Base-by-base conservation (phyloP, 2,113 vertebrate genomes). In the Benitochromis conjunctus region DNA sequence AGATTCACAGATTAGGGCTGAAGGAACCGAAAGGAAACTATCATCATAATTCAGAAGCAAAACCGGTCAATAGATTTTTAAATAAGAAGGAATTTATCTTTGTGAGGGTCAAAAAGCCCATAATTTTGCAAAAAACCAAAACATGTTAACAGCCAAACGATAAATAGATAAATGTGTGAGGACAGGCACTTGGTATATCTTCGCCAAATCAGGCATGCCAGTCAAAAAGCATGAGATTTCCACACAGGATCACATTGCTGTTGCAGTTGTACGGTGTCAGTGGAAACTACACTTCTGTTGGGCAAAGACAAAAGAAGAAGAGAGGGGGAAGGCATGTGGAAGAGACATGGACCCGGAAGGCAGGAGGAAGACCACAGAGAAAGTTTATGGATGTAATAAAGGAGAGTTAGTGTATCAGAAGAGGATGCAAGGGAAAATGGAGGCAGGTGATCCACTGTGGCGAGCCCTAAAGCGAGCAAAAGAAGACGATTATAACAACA, bases 251-350 rank as follows among this genome's bases (percentile, higher is more conserved):
- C 60, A 64, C 3, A 38, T 3, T 38, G 2, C 19, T 64, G 34
- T 13, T 38, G 34, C 4, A 64, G 0, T 21, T 38, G 60, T 2
- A 64, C 10, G 0, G 34, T 38, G 60, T 21, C 60, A 3, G 19
- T 64, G 19, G 19, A 38, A 64, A 38, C 19, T 38, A 64, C 19
- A 64, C 60, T 38, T 38, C 34, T 64, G 60, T 19, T 64, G 34
- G 2, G 60, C 19, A 64, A 64, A 64, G 60, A 64, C 60, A 38
- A 38, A 64, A 36, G 18, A 38, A 38, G 60, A 64, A 19, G 19
- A 38, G 10, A 38, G 19, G 18, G 31, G 19, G 19, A 21, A 64
- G 34, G 19, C 4, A 64, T 64, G 19, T 38, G 60, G 60, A 19
- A 64, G 60, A 64, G 34, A 38, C 19, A 64, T 21, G 4, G 34